Evolutionary conservation across 2,888 invertebrate genomes (phyloP).

Genomic region (Drosophila suboccidentalis): DNA sequence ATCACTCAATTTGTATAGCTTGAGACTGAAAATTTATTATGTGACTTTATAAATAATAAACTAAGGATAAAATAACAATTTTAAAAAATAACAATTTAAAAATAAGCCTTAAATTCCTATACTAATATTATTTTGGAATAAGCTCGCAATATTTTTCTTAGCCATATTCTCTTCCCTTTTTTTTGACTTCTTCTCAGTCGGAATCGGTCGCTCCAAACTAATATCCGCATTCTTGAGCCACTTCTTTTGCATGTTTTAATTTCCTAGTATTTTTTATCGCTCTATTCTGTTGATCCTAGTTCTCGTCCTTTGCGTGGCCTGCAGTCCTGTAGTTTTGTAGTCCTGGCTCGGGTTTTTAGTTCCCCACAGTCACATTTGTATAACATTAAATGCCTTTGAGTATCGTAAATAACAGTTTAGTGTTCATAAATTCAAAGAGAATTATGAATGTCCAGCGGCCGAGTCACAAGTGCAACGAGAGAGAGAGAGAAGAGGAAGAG

Average conservation of each 20-base stretch:
- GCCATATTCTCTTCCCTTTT: neutral
- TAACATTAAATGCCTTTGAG: constrained; percentile 81
- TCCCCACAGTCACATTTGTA: constrained; percentile 76
- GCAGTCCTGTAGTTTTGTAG: constrained; percentile 6
- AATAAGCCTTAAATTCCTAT: no score
- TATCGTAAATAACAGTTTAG: constrained; percentile 84
- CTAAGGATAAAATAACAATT: no score
- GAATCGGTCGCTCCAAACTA: constrained; percentile 25
- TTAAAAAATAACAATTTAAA: no score
- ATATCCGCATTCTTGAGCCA: constrained; percentile 33
- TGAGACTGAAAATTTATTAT: no score
- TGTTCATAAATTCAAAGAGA: constrained; percentile 83
- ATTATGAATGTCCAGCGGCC: constrained; percentile 79
- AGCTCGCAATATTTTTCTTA: neutral
- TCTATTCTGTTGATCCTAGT: constrained; percentile 11
- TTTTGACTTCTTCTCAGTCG: no score
- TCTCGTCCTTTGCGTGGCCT: constrained; percentile 5
- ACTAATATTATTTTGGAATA: neutral
- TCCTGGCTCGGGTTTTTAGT: constrained; percentile 11
- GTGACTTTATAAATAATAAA: no score
- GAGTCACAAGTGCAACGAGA: constrained; percentile 53
- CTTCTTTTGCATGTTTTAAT: constrained; percentile 39
- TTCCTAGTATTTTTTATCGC: constrained; percentile 51
- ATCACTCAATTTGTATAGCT: no score
- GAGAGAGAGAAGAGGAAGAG: constrained; percentile 10